Percentiles rank a stretch among this genome's conserved stretches.
Evolutionary conservation across 2,888 invertebrate genomes (phyloP).

Genomic region (Pyrgus malvae): DNA sequence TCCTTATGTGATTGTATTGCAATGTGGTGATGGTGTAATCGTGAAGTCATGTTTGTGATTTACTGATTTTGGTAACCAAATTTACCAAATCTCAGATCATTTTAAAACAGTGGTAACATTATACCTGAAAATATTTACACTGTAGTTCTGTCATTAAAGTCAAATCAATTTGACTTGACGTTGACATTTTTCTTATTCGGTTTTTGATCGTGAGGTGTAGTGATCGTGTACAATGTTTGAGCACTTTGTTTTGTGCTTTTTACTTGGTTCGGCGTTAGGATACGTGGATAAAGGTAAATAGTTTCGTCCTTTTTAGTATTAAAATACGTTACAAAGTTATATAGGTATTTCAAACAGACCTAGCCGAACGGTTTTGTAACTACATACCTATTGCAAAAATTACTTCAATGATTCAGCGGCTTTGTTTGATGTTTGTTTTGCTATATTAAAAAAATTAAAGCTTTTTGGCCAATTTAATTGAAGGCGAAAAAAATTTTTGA

Average conservation of each 20-base stretch:
- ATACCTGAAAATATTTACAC: not conserved
- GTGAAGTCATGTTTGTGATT: too few relatives aligned
- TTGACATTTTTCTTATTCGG: not conserved
- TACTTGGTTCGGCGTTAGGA: constrained; percentile 52
- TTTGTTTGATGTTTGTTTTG: not conserved
- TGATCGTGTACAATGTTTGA: constrained; percentile 33
- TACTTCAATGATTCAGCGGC: constrained; percentile 3
- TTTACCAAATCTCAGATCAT: too few relatives aligned
- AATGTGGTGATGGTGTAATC: too few relatives aligned
- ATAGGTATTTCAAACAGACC: not conserved
- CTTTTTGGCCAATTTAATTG: too few relatives aligned
- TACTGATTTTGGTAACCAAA: too few relatives aligned
- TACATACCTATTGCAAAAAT: not conserved
- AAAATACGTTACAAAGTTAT: too few relatives aligned
- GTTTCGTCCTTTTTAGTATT: constrained; percentile 17
- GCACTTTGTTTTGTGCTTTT: constrained; percentile 47
- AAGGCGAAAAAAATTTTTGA: too few relatives aligned
- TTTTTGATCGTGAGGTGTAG: constrained; percentile 12
- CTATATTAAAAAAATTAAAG: not conserved
- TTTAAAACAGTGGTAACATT: not conserved
- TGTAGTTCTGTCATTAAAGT: constrained; percentile 2
- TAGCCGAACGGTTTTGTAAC: not conserved
- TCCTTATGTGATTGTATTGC: too few relatives aligned
- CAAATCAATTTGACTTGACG: not conserved
- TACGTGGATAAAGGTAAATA: constrained; percentile 60